A percentile compares a stretch with the other conserved stretches of the same genome.
Conservation (phyloP, 2,113 vertebrate genomes). For the Azemiops feae region DNA sequence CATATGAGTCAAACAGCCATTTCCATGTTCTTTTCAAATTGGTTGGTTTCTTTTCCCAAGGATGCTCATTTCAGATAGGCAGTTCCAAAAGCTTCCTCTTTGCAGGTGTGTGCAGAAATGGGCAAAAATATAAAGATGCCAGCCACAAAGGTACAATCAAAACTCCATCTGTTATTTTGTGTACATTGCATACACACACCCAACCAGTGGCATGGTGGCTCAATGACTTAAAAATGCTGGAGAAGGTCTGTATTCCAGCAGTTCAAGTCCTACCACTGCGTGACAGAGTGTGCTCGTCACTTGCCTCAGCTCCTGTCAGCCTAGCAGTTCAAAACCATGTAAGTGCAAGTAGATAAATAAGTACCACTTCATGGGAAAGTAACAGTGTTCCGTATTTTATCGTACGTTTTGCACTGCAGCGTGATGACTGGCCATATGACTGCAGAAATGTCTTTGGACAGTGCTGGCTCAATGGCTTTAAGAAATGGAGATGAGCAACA, state of each 20-base stretch:
- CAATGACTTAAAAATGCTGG: not conserved
- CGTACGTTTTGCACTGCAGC: no score
- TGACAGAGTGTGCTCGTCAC: no score
- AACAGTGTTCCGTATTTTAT: no score
- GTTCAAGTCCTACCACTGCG: no score
- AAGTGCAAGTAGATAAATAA: no score
- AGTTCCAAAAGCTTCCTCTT: not conserved
- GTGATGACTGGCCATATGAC: no score
- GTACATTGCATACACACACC: not conserved
- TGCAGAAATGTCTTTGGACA: no score
- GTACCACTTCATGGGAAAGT: no score
- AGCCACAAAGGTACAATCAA: not conserved
- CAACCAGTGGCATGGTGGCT: not conserved
- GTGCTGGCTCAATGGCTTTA: no score
- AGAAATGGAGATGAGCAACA: no score
- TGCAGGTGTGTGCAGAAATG: not conserved
- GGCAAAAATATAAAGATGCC: not conserved
- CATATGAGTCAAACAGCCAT: not conserved
- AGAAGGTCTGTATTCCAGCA: not conserved
- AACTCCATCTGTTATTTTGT: not conserved
- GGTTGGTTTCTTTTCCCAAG: not conserved
- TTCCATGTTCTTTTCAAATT: not conserved
- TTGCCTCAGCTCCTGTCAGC: no score
- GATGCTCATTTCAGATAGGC: not conserved
- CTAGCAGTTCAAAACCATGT: no score